Percentiles rank a stretch among this genome's conserved stretches.
Evolutionary conservation across 2,797 vertebrate genomes (phyloP).

Genomic region (Fistularia tabacaria): DNA sequence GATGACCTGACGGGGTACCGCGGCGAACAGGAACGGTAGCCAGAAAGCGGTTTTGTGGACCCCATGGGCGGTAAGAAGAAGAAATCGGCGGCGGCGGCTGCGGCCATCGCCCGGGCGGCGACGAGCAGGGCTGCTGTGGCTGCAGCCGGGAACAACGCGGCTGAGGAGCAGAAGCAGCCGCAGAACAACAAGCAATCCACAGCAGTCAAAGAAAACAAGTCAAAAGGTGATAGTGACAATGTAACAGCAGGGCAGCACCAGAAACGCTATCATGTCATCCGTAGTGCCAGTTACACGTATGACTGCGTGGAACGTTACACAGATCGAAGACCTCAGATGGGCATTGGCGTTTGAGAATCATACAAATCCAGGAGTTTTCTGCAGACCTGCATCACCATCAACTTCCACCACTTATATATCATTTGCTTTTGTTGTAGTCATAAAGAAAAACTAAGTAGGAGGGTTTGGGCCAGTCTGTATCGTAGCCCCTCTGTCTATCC

Average conservation of each 20-base stretch:
- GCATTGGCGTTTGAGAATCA: too few relatives aligned
- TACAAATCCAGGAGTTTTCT: too few relatives aligned
- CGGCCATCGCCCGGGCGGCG: slow-evolving; percentile 13
- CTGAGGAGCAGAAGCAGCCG: slow-evolving; percentile 57
- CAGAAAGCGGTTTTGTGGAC: not conserved
- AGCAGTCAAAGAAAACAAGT: slow-evolving; percentile 69
- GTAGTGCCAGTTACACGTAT: not conserved
- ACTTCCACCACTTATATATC: too few relatives aligned
- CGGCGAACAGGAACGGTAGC: not conserved
- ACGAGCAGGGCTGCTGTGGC: slow-evolving; percentile 30
- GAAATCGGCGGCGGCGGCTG: slow-evolving; percentile 49
- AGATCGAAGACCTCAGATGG: too few relatives aligned
- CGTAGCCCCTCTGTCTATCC: too few relatives aligned
- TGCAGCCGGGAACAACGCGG: slow-evolving; percentile 41
- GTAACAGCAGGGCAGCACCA: not conserved
- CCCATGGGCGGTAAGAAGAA: slow-evolving; percentile 81
- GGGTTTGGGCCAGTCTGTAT: too few relatives aligned
- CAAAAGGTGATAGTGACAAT: slow-evolving; percentile 59
- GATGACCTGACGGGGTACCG: not conserved
- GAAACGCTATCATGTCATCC: not conserved
- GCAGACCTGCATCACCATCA: too few relatives aligned
- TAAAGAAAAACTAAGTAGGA: too few relatives aligned
- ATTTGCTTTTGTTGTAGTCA: too few relatives aligned
- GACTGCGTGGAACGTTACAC: too few relatives aligned
- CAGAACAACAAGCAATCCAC: slow-evolving; percentile 52